Evolutionary conservation across 2,888 invertebrate genomes (phyloP).

Genomic region (Prosapia bicincta): DNA sequence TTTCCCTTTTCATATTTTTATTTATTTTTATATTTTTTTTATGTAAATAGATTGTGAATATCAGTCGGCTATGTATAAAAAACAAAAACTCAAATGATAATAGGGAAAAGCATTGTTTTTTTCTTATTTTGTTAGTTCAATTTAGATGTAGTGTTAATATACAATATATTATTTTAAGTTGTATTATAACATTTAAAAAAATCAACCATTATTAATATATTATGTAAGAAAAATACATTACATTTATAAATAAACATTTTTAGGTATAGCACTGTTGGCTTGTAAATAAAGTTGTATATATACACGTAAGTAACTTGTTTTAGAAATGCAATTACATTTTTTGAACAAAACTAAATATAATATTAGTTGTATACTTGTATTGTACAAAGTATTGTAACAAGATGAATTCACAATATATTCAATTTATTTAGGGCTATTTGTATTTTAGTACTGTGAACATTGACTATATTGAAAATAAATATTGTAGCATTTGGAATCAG

Average conservation of each 20-base stretch:
- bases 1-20: neutral
- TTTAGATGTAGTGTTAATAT: neutral
- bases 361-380: slow-evolving; percentile 27
- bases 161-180: neutral
- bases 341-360: slow-evolving; percentile 26
- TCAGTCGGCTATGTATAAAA: neutral
- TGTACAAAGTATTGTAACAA: slow-evolving; percentile 28
- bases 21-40: neutral
- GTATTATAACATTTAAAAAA: neutral
- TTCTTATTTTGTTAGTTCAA: neutral
- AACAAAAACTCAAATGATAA: neutral
- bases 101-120: neutral
- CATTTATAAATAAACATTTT: neutral
- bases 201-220: slow-evolving; percentile 2
- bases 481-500: slow-evolving; percentile 30
- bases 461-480: slow-evolving; percentile 29
- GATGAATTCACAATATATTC: slow-evolving; percentile 28
- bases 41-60: neutral
- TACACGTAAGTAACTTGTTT: slow-evolving; percentile 22
- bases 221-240: neutral
- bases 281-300: slow-evolving; percentile 26
- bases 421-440: slow-evolving; percentile 40
- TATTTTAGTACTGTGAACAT: slow-evolving; percentile 43
- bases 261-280: slow-evolving; percentile 22
- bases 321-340: slow-evolving; percentile 21